Conservation (phyloP, 2,797 vertebrate species). For the Sylvilagus floridanus region DNA sequence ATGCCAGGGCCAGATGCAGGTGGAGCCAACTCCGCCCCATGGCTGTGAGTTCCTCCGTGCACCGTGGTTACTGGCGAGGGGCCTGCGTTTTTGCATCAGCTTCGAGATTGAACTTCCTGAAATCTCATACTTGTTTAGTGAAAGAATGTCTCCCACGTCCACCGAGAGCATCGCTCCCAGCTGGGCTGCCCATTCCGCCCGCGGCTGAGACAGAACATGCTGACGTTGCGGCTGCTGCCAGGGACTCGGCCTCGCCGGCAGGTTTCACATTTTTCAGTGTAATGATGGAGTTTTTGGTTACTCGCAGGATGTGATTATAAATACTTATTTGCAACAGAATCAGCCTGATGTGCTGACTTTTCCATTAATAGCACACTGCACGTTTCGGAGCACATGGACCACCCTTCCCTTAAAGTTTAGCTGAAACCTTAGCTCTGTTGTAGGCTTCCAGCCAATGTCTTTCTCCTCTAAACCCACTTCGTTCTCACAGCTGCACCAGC, state of each 20-base stretch:
- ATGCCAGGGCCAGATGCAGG: too few relatives aligned
- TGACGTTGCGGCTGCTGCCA: background rate
- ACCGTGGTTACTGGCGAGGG: background rate
- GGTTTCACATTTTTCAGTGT: background rate
- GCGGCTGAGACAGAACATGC: background rate
- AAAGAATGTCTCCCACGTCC: background rate
- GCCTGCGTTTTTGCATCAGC: background rate
- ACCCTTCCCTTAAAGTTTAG: slow-evolving; percentile 34
- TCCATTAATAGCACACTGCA: slow-evolving; percentile 14
- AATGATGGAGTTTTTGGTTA: slow-evolving; percentile 57
- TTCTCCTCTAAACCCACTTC: background rate
- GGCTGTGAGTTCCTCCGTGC: background rate
- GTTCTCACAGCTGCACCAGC: background rate
- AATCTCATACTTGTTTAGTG: background rate
- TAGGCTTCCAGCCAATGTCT: background rate
- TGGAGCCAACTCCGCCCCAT: rapidly evolving
- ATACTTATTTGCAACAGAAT: slow-evolving; percentile 44
- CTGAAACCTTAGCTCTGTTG: background rate
- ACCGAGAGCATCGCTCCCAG: rapidly evolving
- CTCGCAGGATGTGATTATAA: slow-evolving; percentile 59
- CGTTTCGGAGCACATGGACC: background rate
- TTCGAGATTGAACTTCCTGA: background rate
- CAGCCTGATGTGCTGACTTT: background rate
- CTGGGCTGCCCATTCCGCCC: rapidly evolving
- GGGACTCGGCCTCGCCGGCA: background rate